Conservation (phyloP, 2,797 vertebrate genomes). For the Enteromius paludinosus region DNA sequence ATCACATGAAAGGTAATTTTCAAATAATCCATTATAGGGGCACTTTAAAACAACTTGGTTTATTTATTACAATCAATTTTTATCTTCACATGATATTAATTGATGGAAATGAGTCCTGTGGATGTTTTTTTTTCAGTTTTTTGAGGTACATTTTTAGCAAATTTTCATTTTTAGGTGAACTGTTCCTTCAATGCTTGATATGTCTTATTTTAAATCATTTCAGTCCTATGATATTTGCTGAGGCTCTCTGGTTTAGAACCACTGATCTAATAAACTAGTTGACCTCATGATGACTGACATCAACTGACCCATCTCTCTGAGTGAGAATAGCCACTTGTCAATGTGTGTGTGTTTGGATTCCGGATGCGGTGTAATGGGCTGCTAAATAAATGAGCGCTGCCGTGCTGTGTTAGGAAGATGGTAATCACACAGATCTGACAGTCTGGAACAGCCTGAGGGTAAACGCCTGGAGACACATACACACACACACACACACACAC, state of each 20-base stretch:
- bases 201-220: background rate
- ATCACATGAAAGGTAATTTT: too few relatives aligned
- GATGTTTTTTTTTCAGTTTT: background rate
- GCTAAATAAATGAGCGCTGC: constrained; percentile 59
- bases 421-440: constrained; percentile 53
- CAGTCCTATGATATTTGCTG: background rate
- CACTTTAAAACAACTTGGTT: background rate
- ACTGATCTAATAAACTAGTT: background rate
- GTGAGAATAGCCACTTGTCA: constrained; percentile 38
- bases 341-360: constrained; percentile 3
- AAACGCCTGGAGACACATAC: constrained; percentile 47
- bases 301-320: background rate
- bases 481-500: constrained; percentile 13
- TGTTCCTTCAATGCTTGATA: background rate
- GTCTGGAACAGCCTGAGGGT: constrained; percentile 50
- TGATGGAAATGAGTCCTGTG: background rate
- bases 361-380: constrained; percentile 36
- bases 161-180: background rate
- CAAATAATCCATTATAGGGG: too few relatives aligned
- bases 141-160: background rate
- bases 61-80: background rate
- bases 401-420: constrained; percentile 54
- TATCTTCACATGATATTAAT: background rate
- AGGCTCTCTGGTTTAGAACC: background rate
- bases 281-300: background rate